A percentile compares a stretch with the other conserved stretches of the same genome.
Evolutionary conservation across 2,888 invertebrate genomes (phyloP).

Genomic region (Synanthedon myopaeformis): DNA sequence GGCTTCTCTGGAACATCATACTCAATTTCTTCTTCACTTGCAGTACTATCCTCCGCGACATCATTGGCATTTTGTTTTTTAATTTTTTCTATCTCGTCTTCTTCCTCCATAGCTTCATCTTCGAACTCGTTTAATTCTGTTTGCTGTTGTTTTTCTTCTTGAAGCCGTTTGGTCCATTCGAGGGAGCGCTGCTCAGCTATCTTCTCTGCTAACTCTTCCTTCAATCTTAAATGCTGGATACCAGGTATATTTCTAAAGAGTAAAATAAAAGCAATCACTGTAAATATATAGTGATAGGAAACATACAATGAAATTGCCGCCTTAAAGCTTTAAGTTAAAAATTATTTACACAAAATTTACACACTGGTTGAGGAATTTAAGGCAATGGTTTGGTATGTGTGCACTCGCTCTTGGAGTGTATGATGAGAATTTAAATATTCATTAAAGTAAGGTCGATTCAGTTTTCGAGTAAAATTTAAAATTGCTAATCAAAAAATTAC

Average conservation of each 20-base stretch:
- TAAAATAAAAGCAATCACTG: slow-evolving; percentile 1
- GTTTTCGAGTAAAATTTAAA: too few relatives aligned
- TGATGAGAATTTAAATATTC: too few relatives aligned
- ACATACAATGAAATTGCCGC: too few relatives aligned
- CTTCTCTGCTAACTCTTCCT: slow-evolving; percentile 76
- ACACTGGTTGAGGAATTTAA: too few relatives aligned
- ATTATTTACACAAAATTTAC: too few relatives aligned
- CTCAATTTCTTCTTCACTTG: slow-evolving; percentile 52
- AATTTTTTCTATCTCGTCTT: slow-evolving; percentile 54
- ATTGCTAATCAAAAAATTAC: too few relatives aligned
- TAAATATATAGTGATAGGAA: too few relatives aligned
- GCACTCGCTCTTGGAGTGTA: too few relatives aligned
- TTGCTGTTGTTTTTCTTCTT: slow-evolving; percentile 56
- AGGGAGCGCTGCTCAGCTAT: slow-evolving; percentile 78
- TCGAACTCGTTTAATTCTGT: slow-evolving; percentile 39
- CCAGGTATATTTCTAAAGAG: slow-evolving; percentile 73
- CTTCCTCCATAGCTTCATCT: slow-evolving; percentile 39
- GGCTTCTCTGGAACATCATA: slow-evolving; percentile 43
- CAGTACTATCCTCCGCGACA: slow-evolving; percentile 39
- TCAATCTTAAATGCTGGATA: slow-evolving; percentile 76
- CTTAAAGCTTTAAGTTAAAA: neutral
- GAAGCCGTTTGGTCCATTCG: slow-evolving; percentile 76
- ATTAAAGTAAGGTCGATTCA: too few relatives aligned
- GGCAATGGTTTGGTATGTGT: too few relatives aligned
- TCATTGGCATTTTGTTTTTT: slow-evolving; percentile 41